Evolutionary conservation across 2,797 vertebrate species (phyloP), one percentile per base, ranked within the genome.

Genomic region (Gypaetus barbatus): DNA sequence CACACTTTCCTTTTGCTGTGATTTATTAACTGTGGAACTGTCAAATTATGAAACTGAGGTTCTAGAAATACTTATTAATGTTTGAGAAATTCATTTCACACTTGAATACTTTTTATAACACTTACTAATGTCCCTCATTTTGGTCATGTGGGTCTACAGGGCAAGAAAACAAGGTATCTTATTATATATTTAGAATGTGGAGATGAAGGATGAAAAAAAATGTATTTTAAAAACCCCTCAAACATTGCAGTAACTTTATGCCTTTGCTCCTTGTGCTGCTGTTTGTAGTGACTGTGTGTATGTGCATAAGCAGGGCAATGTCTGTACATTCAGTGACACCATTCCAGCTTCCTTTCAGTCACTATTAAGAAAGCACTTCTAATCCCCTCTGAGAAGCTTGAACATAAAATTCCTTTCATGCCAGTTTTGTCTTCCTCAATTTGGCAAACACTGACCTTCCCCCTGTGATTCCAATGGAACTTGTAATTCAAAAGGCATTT

Each of bases 21-120:
- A 97, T 98, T 98, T 97, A 98, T 98, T 96, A 97, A 97, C 98
- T 98, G 97, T 95, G 95, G 96, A 96, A 90, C 84, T 95, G 96
- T 97, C 96, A 91, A 95, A 97, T 95, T 84, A 95, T 68, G 91
- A 97, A 95, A 94, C 39, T 65, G 84, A 96, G 89, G 94, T 94
- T 97, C 96, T 89, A 89, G 78, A 96, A 92, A 68, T 96, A 92
- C 96, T 96, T 58, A 64, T 95, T 92, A 97, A 97, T 96, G 93
- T 92, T 97, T 94, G 91, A 96, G 95, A 94, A 97, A 97, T 97
- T 97, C 87, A 94, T 97, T 97, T 97, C 97, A 97, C 95, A 98
- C 97, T 97, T 95, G 95, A 93, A 87, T 97, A 90, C 96, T 97
- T 97, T 97, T 97, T 96, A 94, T 96, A 96, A 97, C 94, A 96